Base-by-base conservation (phyloP, 1,140 invertebrate genomes). In the Drosophila elegans region DNA sequence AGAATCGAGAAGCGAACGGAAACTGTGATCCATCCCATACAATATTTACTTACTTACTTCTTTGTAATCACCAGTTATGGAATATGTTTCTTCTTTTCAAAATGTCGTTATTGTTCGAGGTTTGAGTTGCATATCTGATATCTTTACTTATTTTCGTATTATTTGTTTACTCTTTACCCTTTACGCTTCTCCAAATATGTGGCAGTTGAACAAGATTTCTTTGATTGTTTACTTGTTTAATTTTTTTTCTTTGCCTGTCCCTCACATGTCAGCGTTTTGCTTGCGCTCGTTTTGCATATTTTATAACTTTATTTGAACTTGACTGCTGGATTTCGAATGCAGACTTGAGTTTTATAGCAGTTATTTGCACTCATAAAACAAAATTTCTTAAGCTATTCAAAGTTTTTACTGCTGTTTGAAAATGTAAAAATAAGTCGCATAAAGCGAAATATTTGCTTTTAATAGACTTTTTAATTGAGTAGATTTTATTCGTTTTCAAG, bases 161-260 rank as follows among this genome's bases (percentile, higher is more conserved):
- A 34, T 34, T 44, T 62, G 48, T 53, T 62, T 51, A 52, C 36
- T 66, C 16, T 42, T 44, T 51, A 52, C 36, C 52, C 16, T 42
- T 44, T 27, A 52, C 61, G 64, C 64, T 52, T 32, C 46, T 53
- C 12, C 25, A 45, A 66, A 46, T 68, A 32, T 51, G 38, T 61
- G 59, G 45, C 61, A 68, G 27, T 68, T 66, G 64, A 68, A 66
- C 34, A 53, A 29, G 46, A 67, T 66, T 32, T 66, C 25, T 49
- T 64, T 52, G 64, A 51, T 52, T 36, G 45, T 52, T 68, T 42
- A 39, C 45, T 67, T 66, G 32, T 41, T 62, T 29, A 66, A 27
- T 44, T 36, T 64, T 66, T 62, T 61, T 44, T 60, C 16, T 16
- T 64, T 29, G 63, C 16, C 38, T 45, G 61, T 66, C 64, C 38